Base-by-base conservation (phyloP, 2,888 invertebrate species). In the Cotesia congregata region DNA sequence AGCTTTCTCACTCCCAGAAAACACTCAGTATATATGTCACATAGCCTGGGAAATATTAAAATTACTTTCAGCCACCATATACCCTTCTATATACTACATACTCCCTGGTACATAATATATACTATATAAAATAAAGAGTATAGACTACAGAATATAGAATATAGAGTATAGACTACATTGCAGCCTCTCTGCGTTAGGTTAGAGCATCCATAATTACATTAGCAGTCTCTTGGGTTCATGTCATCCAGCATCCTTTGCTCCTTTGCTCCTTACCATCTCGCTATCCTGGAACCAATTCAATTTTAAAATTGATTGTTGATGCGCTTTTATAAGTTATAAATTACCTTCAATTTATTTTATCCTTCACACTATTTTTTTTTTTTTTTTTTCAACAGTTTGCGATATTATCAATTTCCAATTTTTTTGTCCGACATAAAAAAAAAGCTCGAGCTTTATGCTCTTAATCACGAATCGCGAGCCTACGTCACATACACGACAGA, bases 31-130 rank as follows among this genome's bases (percentile, higher is more conserved):
- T 69, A 20, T 60, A 60, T 30, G 38, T 41, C 38, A 40, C 67
- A 38, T 69, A 61, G 69, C 64, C 72, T 76, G 76, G 39, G 67
- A 69, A 74, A 74, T 77, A 78, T 80, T 80, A 77, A 80, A 80
- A 80, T 80, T 78, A 79, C 78, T 80, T 75, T 72, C 64, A 74
- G 67, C 68, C 64, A 74, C 73, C 72, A 78, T 69, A 62, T 67
- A 71, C 68, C 71, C 76, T 74, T 50, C 68, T 67, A 78, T 80
- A 78, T 50, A 50, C 50, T 50, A 7, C 12, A 50, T 50, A 50
- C 50, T 50, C 50, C 1, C 7, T 12, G 12, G 20, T 62, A 72
- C 17, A 50, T 69, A 72, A 77, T 77, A 39, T 39, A 9, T 69
- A 77, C 75, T 30, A 30, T 30, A 30, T 30, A 30, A 30, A 30